Evolutionary conservation across 2,888 invertebrate genomes (phyloP).

Genomic region (Acanthoscelides obtectus): DNA sequence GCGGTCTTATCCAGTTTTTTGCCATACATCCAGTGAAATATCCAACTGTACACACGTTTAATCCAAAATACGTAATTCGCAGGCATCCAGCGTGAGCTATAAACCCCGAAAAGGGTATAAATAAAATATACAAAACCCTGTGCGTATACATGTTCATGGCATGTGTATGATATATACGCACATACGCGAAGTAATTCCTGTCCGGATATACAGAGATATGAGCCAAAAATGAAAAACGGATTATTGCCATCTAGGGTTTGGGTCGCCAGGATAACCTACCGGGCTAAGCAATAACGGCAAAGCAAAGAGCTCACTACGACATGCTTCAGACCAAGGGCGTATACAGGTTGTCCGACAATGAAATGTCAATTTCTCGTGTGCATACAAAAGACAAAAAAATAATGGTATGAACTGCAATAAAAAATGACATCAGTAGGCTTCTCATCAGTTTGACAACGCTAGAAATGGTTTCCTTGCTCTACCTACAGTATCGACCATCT

Average conservation of each 20-base stretch:
- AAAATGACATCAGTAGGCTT: too few species aligned
- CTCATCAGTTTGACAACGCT: too few species aligned
- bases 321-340: too few species aligned
- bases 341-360: too few species aligned
- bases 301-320: too few species aligned
- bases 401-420: too few species aligned
- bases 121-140: not conserved
- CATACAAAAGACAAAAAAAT: too few species aligned
- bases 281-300: too few species aligned
- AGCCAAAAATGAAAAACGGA: not conserved
- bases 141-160: not conserved
- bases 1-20: not conserved
- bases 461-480: too few species aligned
- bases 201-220: not conserved
- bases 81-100: not conserved
- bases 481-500: too few species aligned
- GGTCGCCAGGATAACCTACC: too few species aligned
- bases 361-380: too few species aligned
- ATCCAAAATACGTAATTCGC: not conserved
- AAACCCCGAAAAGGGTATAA: not conserved
- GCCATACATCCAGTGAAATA: not conserved
- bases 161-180: not conserved
- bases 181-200: not conserved
- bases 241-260: not conserved
- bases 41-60: not conserved